A percentile compares a stretch with the other conserved stretches of the same genome.
These are phyloP conservation scores for Asteroscopus sphinx DNA, from an alignment of 2,888 invertebrate species.

Conservation along the genomic window DNA sequence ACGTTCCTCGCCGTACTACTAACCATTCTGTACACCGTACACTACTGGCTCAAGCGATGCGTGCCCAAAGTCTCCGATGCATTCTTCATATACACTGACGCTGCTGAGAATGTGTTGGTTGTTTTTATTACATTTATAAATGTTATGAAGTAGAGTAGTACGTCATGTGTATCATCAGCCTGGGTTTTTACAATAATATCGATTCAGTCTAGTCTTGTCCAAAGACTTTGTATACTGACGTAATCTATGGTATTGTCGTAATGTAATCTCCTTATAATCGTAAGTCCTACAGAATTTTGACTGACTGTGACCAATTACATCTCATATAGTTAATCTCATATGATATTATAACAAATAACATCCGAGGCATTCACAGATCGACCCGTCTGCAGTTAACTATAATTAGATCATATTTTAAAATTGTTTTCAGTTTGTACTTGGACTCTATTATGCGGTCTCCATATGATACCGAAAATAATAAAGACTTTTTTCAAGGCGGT, in stretches of 20 bases:
- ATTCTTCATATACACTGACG: constrained; percentile 82
- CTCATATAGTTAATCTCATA: too few species aligned
- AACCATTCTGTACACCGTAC: constrained; percentile 74
- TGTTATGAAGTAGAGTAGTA: neutral
- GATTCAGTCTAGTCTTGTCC: too few species aligned
- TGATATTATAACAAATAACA: too few species aligned
- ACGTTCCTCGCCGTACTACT: constrained; percentile 76
- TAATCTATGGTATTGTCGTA: too few species aligned
- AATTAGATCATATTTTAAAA: neutral
- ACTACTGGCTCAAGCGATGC: constrained; percentile 83
- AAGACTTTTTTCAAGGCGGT: constrained; percentile 56
- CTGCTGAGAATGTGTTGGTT: constrained; percentile 79
- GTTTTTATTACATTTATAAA: neutral
- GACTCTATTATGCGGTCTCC: constrained; percentile 81
- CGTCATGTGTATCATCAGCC: too few species aligned
- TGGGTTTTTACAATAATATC: too few species aligned
- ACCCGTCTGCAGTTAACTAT: too few species aligned
- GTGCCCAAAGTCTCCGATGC: constrained; percentile 83
- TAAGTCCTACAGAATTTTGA: too few species aligned
- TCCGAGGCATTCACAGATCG: too few species aligned
- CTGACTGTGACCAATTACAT: too few species aligned
- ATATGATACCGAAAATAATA: constrained; percentile 63
- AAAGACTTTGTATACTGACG: too few species aligned
- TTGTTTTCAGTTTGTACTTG: constrained; percentile 75
- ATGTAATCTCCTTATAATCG: too few species aligned